Conservation (phyloP, 2,113 vertebrate genomes). For the Melospiza georgiana region DNA sequence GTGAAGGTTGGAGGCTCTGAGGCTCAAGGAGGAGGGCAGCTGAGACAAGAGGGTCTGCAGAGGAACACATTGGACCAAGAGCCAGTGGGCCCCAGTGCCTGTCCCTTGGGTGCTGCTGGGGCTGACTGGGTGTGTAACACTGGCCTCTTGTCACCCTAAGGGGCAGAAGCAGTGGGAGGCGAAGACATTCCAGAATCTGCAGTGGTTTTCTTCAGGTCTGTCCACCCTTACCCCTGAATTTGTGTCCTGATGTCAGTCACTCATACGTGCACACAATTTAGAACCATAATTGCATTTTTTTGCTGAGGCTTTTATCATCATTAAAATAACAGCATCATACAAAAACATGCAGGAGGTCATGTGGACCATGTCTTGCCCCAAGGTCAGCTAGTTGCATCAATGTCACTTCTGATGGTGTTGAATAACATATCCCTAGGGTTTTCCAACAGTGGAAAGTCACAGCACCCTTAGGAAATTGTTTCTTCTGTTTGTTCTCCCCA, state of each 20-base stretch:
- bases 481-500: not conserved
- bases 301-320: not conserved
- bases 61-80: not conserved
- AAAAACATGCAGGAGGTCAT: not conserved
- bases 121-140: not conserved
- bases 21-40: not conserved
- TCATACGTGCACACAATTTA: accelerated
- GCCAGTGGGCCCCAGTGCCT: not conserved
- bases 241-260: not conserved
- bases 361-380: not conserved
- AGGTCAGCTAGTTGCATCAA: not conserved
- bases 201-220: not conserved
- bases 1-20: not conserved
- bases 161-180: not conserved
- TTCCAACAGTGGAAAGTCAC: not conserved
- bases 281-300: not conserved
- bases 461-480: not conserved
- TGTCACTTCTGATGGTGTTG: not conserved
- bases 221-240: not conserved
- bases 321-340: not conserved
- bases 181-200: not conserved
- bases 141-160: not conserved
- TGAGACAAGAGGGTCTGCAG: not conserved
- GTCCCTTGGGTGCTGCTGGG: not conserved
- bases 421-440: not conserved